These are phyloP conservation scores for Brenthis hecate DNA, from an alignment of 2,888 invertebrate species.

Conservation along the genomic window DNA sequence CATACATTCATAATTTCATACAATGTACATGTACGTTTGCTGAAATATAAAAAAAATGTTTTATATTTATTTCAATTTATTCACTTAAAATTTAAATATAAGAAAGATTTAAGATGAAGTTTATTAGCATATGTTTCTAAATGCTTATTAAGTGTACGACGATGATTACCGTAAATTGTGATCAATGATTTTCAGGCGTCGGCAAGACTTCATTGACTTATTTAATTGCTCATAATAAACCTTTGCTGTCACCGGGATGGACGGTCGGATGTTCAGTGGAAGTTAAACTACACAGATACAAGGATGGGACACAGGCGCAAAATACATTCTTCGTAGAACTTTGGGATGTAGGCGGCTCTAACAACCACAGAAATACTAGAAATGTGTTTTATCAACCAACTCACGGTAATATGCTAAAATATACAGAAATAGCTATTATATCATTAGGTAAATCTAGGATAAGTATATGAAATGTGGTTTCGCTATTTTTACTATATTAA, in stretches of 20 bases:
- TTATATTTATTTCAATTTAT: too few species aligned
- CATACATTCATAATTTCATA: too few species aligned
- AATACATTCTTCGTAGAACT: conserved; percentile 96
- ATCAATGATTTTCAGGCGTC: conserved; percentile 85
- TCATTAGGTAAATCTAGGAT: background rate
- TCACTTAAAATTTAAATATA: too few species aligned
- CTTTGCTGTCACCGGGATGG: conserved; percentile 94
- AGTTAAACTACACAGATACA: conserved; percentile 96
- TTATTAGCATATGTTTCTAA: background rate
- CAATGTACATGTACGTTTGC: too few species aligned
- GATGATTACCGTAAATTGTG: background rate
- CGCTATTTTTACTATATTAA: too few species aligned
- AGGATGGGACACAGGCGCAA: conserved; percentile 96
- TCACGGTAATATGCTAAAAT: conserved; percentile 84
- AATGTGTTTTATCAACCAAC: conserved; percentile 96
- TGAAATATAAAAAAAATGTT: too few species aligned
- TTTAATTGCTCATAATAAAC: conserved; percentile 93
- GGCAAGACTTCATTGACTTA: conserved; percentile 98
- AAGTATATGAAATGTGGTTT: background rate
- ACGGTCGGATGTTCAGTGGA: conserved; percentile 98
- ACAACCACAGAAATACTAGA: conserved; percentile 95
- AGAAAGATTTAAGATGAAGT: too few species aligned
- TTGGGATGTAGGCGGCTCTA: conserved; percentile 98
- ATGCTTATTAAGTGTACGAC: background rate
- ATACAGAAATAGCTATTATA: background rate